Conservation (phyloP, 2,888 invertebrate species). For the Aphodius granarius region DNA sequence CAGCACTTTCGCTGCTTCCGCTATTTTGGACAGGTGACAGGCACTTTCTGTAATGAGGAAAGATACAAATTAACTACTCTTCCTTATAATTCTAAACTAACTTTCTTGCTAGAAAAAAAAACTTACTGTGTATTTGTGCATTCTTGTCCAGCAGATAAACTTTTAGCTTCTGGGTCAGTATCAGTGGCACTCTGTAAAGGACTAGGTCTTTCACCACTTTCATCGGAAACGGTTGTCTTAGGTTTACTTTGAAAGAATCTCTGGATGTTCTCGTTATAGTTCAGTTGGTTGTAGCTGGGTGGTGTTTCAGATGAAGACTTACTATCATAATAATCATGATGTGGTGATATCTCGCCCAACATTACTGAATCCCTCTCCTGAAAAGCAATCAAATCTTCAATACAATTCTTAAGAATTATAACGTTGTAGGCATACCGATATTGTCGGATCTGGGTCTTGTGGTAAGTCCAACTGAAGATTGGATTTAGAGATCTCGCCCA, state of each 20-base stretch:
- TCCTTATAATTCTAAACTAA: no score
- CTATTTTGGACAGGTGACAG: constrained; percentile 58
- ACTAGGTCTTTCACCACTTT: constrained; percentile 49
- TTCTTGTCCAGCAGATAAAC: constrained; percentile 38
- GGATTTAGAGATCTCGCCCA: constrained; percentile 66
- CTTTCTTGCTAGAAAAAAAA: background rate
- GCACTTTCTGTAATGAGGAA: constrained; percentile 48
- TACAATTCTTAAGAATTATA: background rate
- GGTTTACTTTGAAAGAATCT: constrained; percentile 70
- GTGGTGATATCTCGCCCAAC: constrained; percentile 83
- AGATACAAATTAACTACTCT: background rate
- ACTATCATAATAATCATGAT: constrained; percentile 78
- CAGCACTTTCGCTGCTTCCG: constrained; percentile 64
- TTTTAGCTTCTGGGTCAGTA: constrained; percentile 51
- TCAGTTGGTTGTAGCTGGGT: constrained; percentile 82
- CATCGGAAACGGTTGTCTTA: constrained; percentile 61
- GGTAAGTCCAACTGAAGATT: constrained; percentile 63
- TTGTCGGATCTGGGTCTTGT: constrained; percentile 62
- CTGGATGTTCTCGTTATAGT: constrained; percentile 75
- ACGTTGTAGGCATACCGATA: constrained; percentile 57
- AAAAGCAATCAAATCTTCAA: constrained; percentile 36
- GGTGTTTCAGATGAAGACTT: constrained; percentile 79
- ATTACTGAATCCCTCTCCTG: constrained; percentile 80
- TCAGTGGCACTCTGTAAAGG: constrained; percentile 49
- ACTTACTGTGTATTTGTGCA: constrained; percentile 46